Conservation (phyloP, 2,797 vertebrate species). For the Tolypeutes matacus region DNA sequence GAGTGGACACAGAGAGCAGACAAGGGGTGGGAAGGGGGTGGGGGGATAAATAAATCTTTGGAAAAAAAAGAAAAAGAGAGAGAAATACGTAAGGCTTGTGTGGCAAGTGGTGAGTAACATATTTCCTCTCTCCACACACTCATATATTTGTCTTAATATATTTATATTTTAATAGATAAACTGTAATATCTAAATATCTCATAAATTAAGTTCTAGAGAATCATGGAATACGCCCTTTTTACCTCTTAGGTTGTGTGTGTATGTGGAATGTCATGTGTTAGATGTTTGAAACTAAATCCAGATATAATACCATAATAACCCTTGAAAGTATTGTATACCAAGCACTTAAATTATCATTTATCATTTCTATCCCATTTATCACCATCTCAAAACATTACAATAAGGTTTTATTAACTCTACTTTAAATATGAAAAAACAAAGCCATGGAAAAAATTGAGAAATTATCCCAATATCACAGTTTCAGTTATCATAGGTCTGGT, state of each 20-base stretch:
- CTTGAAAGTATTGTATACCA: not conserved
- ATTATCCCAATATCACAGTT: not conserved
- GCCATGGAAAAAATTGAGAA: not conserved
- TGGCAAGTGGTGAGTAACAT: not conserved
- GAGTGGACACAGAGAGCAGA: too few relatives aligned
- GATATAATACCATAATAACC: not conserved
- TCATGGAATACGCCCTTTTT: not conserved
- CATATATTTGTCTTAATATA: not conserved
- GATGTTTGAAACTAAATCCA: not conserved
- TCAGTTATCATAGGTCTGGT: not conserved
- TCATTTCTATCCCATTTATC: not conserved
- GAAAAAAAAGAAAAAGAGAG: too few relatives aligned
- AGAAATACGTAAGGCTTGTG: not conserved
- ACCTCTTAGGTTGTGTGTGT: not conserved
- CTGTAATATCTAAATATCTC: not conserved
- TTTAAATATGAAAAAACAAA: not conserved
- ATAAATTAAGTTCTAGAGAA: not conserved
- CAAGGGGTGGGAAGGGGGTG: too few relatives aligned
- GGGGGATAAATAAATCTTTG: too few relatives aligned
- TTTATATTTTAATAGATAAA: not conserved
- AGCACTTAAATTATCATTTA: not conserved
- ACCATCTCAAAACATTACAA: conserved; percentile 4
- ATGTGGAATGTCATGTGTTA: not conserved
- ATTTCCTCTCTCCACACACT: not conserved
- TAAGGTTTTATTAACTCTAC: not conserved